These are phyloP conservation scores for Chymomyza costata DNA, from an alignment of 1,140 invertebrate genomes.

Conservation along the genomic window DNA sequence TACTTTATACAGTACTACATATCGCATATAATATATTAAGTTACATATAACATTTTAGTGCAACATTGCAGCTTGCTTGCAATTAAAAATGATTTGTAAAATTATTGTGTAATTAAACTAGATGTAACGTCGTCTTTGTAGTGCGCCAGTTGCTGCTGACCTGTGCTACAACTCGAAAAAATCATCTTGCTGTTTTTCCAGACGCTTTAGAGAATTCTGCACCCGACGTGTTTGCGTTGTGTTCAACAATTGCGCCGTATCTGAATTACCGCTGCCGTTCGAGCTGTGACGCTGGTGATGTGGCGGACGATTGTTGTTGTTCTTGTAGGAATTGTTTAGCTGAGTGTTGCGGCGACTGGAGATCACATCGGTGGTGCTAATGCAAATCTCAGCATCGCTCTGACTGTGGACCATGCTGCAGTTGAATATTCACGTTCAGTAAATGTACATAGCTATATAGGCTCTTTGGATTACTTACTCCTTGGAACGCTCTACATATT, in stretches of 20 bases:
- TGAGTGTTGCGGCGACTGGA: slow-evolving; percentile 53
- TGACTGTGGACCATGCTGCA: slow-evolving; percentile 61
- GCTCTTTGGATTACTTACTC: slow-evolving; percentile 84
- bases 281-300: slow-evolving; percentile 64
- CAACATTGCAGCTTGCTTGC: too few species aligned
- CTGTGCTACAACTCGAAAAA: slow-evolving; percentile 91
- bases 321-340: slow-evolving; percentile 71
- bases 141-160: slow-evolving; percentile 2
- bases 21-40: too few species aligned
- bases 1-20: too few species aligned
- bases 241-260: slow-evolving; percentile 80
- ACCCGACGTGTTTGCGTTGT: slow-evolving; percentile 87
- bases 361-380: slow-evolving; percentile 61
- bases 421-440: not conserved
- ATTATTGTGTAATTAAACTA: slow-evolving; percentile 48
- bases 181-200: slow-evolving; percentile 90
- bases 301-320: slow-evolving; percentile 58
- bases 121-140: slow-evolving; percentile 10
- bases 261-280: slow-evolving; percentile 64
- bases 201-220: slow-evolving; percentile 84
- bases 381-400: slow-evolving; percentile 65
- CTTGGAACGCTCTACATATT: slow-evolving; percentile 86
- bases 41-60: too few species aligned
- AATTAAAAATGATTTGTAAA: slow-evolving; percentile 58
- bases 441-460: too few species aligned